Base-by-base conservation (phyloP, 2,797 vertebrate species). In the Acanthurus tractus region DNA sequence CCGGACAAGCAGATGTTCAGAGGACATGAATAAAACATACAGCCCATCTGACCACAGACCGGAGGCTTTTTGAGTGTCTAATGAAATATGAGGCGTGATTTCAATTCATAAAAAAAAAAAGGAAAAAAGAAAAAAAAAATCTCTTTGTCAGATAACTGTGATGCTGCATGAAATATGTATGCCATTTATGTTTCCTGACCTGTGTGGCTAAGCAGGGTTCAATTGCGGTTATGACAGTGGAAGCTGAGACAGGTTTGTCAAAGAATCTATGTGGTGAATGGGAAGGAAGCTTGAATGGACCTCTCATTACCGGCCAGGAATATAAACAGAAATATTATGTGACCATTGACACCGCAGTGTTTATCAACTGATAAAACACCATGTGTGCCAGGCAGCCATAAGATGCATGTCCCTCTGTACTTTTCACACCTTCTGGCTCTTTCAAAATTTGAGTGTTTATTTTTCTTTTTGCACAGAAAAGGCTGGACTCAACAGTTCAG, bases 21-120 rank as follows among this genome's bases (percentile, higher is more conserved):
- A 92, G 86, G 88, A 89, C 88, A 91, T 94, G 92, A 94, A 95
- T 95, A 91, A 95, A 95, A 95, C 91, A 94, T 94, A 57, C 55
- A 52, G 74, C 82, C 81, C 86, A 88, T 90, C 86, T 90, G 89
- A 91, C 85, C 85, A 83, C 82, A 74, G 84, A 83, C 72, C 55
- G 38, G 57, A 87, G 70, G 76, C 87, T 78, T 86, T 85, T 70
- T 53, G 52, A 84, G 89, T 77, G 87, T 91, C 88, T 92, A 93
- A 94, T 93, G 90, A 91, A 93, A 89, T 88, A 87, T 87, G 84
- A 89, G 84, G 83, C 83, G 76, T 86, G 76, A 90, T 87, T 86
- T 93, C 89, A 92, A 88, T 88, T 81, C 87, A 68, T 80, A 67
- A 73, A 70, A 56, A 83, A 50, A 42, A 49, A 52, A 25, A 18